Evolutionary conservation across 2,888 invertebrate species (phyloP), one percentile per base, ranked within the genome.

Genomic region (Caenorhabditis sp.): DNA sequence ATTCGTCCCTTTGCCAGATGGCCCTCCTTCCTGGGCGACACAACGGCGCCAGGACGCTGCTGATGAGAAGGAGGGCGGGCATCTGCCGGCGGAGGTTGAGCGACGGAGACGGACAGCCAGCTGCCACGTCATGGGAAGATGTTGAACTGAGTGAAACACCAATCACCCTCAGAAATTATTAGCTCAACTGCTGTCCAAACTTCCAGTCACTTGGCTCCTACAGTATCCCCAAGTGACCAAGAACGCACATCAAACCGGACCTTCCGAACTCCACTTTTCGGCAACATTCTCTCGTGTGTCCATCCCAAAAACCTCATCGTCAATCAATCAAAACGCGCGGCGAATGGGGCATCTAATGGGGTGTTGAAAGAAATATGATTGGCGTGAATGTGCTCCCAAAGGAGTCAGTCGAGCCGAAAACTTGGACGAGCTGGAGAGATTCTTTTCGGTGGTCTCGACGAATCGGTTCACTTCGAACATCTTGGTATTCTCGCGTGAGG

Each of bases 361-460:
- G 68, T 68, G 68, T 70, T 70, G 70, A 70, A 70, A 70, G 59
- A 59, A 59, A 70, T 70, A 59, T 70, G 70, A 70, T 70, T 70
- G 68, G 68, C 58, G 56, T 17, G 43, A 58, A 68, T 68, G 58
- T 43, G 58, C 58, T 68, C 68, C 68, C 68, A 32, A 32, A 27
- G 58, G 68, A 43, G 8, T 37, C 43, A n/a, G 45, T n/a, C n/a
- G n/a, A n/a, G 20, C 43, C 15, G 32, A 26, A 62, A 50, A 41
- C 48, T 61, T 61, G 48, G 27, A 13, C 26, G n/a, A 48, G 2
- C 15, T 22, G 27, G 22, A 45, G 48, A 35, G 32, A 24, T n/a
- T 35, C n/a, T 35, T n/a, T n/a, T n/a, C n/a, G n/a, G n/a, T n/a
- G n/a, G 20, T 45, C 46, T 45, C 27, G 20, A 41, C 41, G 15